Evolutionary conservation across 2,797 vertebrate species (phyloP), one percentile per base, ranked within the genome.

Genomic region (Knipowitschia caucasica): DNA sequence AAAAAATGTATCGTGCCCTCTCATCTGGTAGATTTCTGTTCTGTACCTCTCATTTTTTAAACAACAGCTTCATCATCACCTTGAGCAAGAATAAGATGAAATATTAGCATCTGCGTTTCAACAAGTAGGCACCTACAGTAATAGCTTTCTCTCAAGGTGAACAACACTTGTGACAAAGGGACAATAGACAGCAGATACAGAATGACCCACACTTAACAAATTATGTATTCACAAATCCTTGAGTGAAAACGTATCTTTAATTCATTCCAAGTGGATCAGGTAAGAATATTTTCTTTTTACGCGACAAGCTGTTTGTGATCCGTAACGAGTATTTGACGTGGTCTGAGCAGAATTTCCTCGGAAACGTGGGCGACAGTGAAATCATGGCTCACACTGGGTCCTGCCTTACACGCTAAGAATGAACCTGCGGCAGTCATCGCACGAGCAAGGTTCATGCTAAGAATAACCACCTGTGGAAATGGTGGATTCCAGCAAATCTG

Each of bases 321-420:
- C 50, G 53, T 56, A 67, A 62, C 39, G 56, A 71, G 73, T 80
- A 80, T 82, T 71, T 85, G 80, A 49, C 81, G 82, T 73, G 39
- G 40, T 63, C 56, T 69, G 50, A 18, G 64, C 20, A 70, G 27
- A 70, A 57, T 54, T 67, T 54, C 62, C 67, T 63, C 53, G 61
- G 66, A 61, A 67, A 50, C 39, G 51, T 56, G 31, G 58, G 63
- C 50, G 14, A 43, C 4, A 33, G 56, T 42, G 64, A 81, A 31
- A 81, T 78, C 72, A 68, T 57, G 61, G 36, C 40, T 71, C 80
- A 67, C 40, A n/a, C 67, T 76, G 81, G 59, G 61, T 56, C 38
- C 34, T 54, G 54, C 24, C 17, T 60, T 54, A 59, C 64, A 67
- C 53, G 56, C 53, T 72, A 80, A 30, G 72, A 45, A 40, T 31